These are phyloP conservation scores for Acestrorhynchus altus DNA, from an alignment of 2,797 vertebrate species.

Conservation along the genomic window DNA sequence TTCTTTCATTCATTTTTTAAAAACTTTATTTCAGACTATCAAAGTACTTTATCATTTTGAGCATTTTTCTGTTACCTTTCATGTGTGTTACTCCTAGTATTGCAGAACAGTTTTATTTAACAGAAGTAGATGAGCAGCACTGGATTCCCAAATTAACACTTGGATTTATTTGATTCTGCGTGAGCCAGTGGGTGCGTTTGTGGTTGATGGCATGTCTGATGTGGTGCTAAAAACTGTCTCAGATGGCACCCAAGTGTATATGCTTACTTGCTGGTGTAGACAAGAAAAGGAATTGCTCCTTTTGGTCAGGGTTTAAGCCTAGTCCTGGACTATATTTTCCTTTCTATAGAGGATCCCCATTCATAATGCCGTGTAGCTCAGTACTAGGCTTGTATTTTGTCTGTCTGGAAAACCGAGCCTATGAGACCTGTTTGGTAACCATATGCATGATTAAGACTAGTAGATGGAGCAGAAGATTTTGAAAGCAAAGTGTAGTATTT, in stretches of 20 bases:
- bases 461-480: background rate
- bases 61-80: background rate
- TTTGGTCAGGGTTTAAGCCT: no score
- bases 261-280: background rate
- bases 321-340: no score
- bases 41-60: background rate
- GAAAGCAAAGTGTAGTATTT: background rate
- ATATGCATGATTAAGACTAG: background rate
- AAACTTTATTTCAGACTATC: background rate
- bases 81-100: background rate
- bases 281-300: background rate
- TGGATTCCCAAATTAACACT: background rate
- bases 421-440: background rate
- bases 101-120: background rate
- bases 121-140: background rate
- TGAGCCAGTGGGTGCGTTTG: background rate
- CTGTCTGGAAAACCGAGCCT: no score
- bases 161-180: background rate
- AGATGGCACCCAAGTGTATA: background rate
- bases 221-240: slow-evolving; percentile 29
- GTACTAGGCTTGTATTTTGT: no score
- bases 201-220: slow-evolving; percentile 9
- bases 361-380: no score
- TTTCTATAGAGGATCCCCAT: no score
- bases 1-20: no score